Base-by-base conservation (phyloP, 2,888 invertebrate genomes). In the Nebria salina region DNA sequence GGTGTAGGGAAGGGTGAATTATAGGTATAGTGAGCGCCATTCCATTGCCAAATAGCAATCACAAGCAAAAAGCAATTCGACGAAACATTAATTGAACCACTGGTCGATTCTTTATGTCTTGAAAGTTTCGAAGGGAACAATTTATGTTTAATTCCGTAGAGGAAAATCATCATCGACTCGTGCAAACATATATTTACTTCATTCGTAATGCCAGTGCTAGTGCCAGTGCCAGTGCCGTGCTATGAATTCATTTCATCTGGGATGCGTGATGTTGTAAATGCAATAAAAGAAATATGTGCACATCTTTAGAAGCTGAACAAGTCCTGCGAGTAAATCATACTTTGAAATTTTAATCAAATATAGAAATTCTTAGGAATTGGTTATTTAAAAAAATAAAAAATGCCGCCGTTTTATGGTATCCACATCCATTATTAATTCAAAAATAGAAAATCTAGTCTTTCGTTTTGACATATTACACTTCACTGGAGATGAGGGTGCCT, bases 11-110 rank as follows among this genome's bases (percentile, higher is more conserved):
- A 13, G 54, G 13, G 54, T 54, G 54, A 54, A 8, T 54, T 54
- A 54, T 54, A 54, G 54, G 54, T 54, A 54, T 54, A 54, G 54
- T 54, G 54, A 54, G 54, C 8, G 54, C 54, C 54, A 54, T 54
- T 54, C 13, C 54, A 54, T 54, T 54, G 54, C 11, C 54, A 54
- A 54, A 54, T 54, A 54, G 54, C 54, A 54, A 54, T 54, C 54
- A 54, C 54, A 54, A 54, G 54, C 54, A 54, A 54, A 54, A 54
- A 54, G 54, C 54, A 54, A 54, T 54, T 54, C 54, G 54, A 54
- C 54, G 54, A 54, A 54, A 54, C 54, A 54, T 54, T 54, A 54
- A 54, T 54, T 54, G 54, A 54, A 54, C 54, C 54, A 54, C 54
- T 54, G 54, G 54, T 54, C 54, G 54, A 54, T 54, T 54, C 54